phyloP scores from a whole-genome alignment of 2,797 vertebrate genomes.

The Myotis vivesi region DNA sequence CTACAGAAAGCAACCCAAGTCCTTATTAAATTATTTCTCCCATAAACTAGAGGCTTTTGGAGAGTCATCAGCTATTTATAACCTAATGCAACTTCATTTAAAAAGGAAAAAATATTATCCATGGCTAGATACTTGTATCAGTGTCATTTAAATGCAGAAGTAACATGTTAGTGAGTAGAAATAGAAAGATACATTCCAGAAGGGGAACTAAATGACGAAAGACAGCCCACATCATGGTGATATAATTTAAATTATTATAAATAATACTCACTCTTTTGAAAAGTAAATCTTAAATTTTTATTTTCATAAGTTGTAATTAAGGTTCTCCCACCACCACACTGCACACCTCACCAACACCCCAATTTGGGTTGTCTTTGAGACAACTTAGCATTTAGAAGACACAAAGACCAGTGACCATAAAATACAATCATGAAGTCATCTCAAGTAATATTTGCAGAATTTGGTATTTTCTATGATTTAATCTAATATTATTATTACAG shows the following conservation, averaged over 20 bases:
- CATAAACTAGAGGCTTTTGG: slow-evolving; percentile 74
- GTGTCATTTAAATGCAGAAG: slow-evolving; percentile 39
- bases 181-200: background rate
- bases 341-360: background rate
- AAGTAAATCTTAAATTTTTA: background rate
- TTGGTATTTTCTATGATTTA: background rate
- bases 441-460: background rate
- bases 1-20: slow-evolving; percentile 78
- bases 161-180: slow-evolving; percentile 10
- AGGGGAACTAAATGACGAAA: background rate
- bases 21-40: slow-evolving; percentile 81
- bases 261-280: background rate
- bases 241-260: background rate
- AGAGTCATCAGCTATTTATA: slow-evolving; percentile 70
- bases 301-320: background rate
- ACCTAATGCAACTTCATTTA: slow-evolving; percentile 39
- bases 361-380: background rate
- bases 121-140: background rate
- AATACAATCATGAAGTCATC: background rate
- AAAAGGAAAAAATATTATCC: slow-evolving; percentile 55
- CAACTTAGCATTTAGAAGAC: background rate
- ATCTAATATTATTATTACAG: background rate
- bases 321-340: background rate
- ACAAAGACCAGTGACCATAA: background rate
- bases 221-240: background rate